Base-by-base conservation (phyloP, 2,113 vertebrate species). In the Mystacornis crossleyi region DNA sequence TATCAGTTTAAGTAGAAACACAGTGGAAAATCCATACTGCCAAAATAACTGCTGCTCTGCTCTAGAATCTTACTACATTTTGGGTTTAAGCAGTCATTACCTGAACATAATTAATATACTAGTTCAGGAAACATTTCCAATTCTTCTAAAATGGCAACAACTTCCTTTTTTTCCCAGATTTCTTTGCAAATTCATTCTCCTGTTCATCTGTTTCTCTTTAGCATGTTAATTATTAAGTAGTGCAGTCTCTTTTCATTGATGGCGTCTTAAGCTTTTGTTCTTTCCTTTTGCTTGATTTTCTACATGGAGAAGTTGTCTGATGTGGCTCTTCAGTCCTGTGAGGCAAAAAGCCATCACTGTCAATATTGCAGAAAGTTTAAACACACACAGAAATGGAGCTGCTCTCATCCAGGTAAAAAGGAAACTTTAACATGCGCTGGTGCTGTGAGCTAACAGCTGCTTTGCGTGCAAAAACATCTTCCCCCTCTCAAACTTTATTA, bases 401-500 rank as follows among this genome's bases (percentile, higher is more conserved):
- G 23, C 67, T 96, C 42, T 90, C 2, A 0, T 47, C 54, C 82
- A 86, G 75, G 85, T 86, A 36, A 40, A 95, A 55, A 77, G 18
- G 40, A 84, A 31, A 19, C 26, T 61, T 43, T 20, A 90, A 16
- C 12, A 28, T 4, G 66, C 69, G 42, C 43, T 77, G 67, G 31
- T 85, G 74, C 70, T 8, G 3, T 81, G 36, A 85, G 26, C 36
- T 69, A 57, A 83, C 78, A 96, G 78, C 78, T 85, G 89, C 58
- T 91, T 90, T 74, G 55, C 28, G 9, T 90, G 51, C 43, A 60
- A 82, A 94, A 88, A 48, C 62, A 71, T 88, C 55, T 93, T 86
- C 55, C 51, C 28, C 64, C 53, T 55, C 67, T 88, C 84, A 88
- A 86, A 86, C 67, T 80, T 96, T 74, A 81, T 70, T 71, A 96